Evolutionary conservation across 2,888 invertebrate species (phyloP).

Genomic region (Stramonita haemastoma): DNA sequence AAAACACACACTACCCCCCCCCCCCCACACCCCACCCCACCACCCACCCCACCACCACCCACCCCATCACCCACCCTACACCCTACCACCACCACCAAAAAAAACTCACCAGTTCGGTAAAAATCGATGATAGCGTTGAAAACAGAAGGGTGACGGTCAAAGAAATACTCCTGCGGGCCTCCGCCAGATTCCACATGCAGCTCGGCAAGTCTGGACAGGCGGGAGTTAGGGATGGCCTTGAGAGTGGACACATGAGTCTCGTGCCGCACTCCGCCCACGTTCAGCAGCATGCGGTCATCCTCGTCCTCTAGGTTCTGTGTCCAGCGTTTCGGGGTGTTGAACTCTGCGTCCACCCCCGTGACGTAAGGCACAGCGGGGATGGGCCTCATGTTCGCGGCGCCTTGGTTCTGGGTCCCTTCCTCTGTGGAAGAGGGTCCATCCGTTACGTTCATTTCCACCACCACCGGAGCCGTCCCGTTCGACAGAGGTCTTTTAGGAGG

Average conservation of each 20-base stretch:
- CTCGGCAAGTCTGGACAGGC: conserved; percentile 71
- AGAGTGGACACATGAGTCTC: conserved; percentile 75
- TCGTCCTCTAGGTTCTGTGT: conserved; percentile 43
- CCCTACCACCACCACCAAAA: background rate
- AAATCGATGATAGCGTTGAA: conserved; percentile 76
- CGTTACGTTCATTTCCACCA: background rate
- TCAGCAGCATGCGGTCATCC: conserved; percentile 69
- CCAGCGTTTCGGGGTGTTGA: conserved; percentile 47
- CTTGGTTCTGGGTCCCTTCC: background rate
- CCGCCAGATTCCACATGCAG: conserved; percentile 60
- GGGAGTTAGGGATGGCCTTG: conserved; percentile 68
- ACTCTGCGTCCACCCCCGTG: conserved; percentile 35
- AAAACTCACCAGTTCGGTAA: conserved; percentile 71
- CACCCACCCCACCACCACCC: too few relatives aligned
- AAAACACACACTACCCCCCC: too few relatives aligned
- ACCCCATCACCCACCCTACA: too few relatives aligned
- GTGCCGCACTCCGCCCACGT: conserved; percentile 76
- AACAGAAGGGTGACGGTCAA: conserved; percentile 76
- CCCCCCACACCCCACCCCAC: too few relatives aligned
- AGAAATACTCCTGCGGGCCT: conserved; percentile 74
- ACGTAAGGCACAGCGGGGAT: conserved; percentile 18
- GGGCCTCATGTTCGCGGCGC: background rate
- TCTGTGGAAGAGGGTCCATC: background rate
- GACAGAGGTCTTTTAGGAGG: background rate
- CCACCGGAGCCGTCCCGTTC: background rate